Evolutionary conservation across 92 coral and sea anemone genomes (phyloP), one percentile per base, ranked within the genome.

Genomic region (Pocillopora grandis): DNA sequence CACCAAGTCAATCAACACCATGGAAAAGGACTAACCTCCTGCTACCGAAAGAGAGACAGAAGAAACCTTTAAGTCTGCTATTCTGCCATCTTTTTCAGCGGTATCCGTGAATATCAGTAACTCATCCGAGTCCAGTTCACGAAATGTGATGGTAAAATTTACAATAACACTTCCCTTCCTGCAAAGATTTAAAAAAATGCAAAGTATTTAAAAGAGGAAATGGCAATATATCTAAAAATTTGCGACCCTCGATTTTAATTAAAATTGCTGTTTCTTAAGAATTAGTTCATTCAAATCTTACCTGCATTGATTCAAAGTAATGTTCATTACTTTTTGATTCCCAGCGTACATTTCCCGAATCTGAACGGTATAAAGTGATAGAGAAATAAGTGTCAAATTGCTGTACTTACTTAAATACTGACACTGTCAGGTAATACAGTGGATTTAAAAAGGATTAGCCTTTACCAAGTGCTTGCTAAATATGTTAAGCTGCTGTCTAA

Each of bases 141-240:
- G 21, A 58, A 83, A 84, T 11, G 72, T 68, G 11, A 75, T 71
- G 52, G 80, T 85, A 63, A 90, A 79, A 52, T 85, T 72, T 9
- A 85, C 82, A 58, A 87, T 84, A 0, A 90, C 91, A 49, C 93
- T 90, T 55, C 93, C 93, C 48, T 84, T 36, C 77, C 93, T 82
- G 81, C 12, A 56, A 19, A 62, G 49, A 3, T 35, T 42, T 1
- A 6, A 48, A 42, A 49, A 73, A 48, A 19, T 37, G 5, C 15
- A 19, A 7, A n/a, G 7, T 21, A 7, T 13, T 7, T 42, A 3
- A 3, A 42, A 42, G 49, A 42, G 1, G 27, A 27, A 27, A 27
- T 27, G 31, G 31, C 66, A 62, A 62, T 10, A 62, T 62, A 6
- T 18, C 18, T 62, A 12, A 62, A 14, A 61, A 14, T 2, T 42